Evolutionary conservation across 1,140 invertebrate genomes (phyloP), one percentile per base, ranked within the genome.

Genomic region (Wasmannia auropunctata): DNA sequence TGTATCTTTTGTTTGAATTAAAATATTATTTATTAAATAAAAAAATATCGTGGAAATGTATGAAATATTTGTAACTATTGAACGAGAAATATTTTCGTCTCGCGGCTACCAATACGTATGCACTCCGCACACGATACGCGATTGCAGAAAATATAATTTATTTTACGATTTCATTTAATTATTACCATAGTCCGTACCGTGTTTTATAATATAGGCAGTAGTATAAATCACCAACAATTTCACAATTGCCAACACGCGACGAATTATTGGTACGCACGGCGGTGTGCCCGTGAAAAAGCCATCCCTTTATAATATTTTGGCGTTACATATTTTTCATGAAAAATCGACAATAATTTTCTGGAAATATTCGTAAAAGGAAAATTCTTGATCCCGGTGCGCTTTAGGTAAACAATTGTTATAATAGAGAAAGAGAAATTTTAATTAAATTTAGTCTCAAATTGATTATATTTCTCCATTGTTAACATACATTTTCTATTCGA

Each of bases 201-300:
- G 31, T 80, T 80, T 80, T 54, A 25, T 54, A 80, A 51, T 49
- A 67, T 7, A 80, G 63, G 6, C 22, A 40, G 16, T 54, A 69
- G 22, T 69, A 80, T 80, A 69, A 80, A 80, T 77, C 75, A 56
- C 16, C 43, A 80, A 40, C 49, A 69, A 77, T 67, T 79, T 79
- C 10, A 34, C 76, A 54, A 80, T 56, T 80, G 62, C 22, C 22
- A 69, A 10, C 22, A 11, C 22, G 16, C 25, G 46, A 69, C 19
- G 34, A 69, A 69, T 56, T 80, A 79, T 79, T 79, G 69, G 3
- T 54, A 54, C 34, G 31, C 43, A 14, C 14, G 31, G 8, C 11
- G 34, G 6, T 0, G 34, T 25, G 8, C 31, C 7, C 16, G 14
- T 37, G 49, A 51, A 69, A 56, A 80, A 67, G 40, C 28, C 5